Conservation (phyloP, 2,113 vertebrate genomes). For the Vicugna pacos region DNA sequence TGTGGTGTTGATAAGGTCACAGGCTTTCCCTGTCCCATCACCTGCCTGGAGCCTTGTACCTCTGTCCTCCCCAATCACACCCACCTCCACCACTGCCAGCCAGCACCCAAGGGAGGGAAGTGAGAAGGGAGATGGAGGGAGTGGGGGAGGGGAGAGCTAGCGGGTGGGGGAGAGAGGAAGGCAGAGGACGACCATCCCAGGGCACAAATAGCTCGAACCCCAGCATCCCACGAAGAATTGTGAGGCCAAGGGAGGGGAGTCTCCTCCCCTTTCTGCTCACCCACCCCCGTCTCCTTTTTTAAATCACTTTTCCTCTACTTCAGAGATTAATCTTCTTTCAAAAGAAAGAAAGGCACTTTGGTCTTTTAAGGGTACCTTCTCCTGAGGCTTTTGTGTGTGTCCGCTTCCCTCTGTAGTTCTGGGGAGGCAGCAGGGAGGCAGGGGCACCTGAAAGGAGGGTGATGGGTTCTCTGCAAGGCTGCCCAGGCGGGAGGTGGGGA, state of each 20-base stretch:
- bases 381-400: not conserved
- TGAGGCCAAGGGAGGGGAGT: not conserved
- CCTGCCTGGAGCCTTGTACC: not conserved
- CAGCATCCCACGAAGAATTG: not conserved
- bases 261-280: not conserved
- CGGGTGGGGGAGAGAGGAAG: too few species aligned
- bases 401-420: conserved; percentile 51
- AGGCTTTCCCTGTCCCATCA: not conserved
- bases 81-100: not conserved
- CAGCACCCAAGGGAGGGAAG: not conserved
- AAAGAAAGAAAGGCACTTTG: conserved; percentile 74
- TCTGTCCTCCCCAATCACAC: not conserved
- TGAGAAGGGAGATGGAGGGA: not conserved
- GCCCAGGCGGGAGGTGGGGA: not conserved
- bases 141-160: too few species aligned
- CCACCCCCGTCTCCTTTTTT: conserved; percentile 23
- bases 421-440: not conserved
- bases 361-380: conserved; percentile 64
- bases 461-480: not conserved
- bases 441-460: not conserved
- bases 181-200: not conserved
- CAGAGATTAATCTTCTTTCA: conserved; percentile 69
- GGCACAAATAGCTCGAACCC: conserved; percentile 36
- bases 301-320: conserved; percentile 19
- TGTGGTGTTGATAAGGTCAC: not conserved